Evolutionary conservation across 2,113 vertebrate species (phyloP).

Genomic region (Donacobius atricapilla): DNA sequence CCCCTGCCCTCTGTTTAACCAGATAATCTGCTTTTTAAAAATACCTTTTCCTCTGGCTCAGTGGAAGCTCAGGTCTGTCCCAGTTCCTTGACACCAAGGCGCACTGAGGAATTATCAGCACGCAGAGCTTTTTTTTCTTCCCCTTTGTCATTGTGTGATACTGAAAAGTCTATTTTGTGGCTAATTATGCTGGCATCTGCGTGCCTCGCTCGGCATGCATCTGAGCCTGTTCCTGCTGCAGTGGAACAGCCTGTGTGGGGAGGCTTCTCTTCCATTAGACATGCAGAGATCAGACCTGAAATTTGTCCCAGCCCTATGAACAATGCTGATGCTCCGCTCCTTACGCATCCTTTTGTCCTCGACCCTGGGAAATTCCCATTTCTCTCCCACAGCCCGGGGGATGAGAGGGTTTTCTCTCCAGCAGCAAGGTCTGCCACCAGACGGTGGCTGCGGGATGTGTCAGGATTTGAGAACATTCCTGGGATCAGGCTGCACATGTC

Average conservation of each 20-base stretch:
- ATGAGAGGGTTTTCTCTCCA: not conserved
- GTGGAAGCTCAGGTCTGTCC: conserved; percentile 50
- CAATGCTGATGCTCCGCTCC: not conserved
- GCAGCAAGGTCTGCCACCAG: not conserved
- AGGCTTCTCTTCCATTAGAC: not conserved
- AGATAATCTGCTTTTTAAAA: conserved; percentile 70
- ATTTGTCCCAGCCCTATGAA: not conserved
- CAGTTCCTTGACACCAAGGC: conserved; percentile 6
- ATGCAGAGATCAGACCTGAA: conserved; percentile 2
- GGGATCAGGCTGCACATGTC: not conserved
- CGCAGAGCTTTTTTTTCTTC: not conserved
- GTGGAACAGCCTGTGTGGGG: not conserved
- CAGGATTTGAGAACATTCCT: not conserved
- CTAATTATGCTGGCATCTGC: conserved; percentile 53
- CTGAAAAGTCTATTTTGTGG: conserved; percentile 47
- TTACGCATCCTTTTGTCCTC: not conserved
- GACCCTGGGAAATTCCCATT: not conserved
- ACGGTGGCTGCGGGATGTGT: not conserved
- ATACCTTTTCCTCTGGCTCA: conserved; percentile 57
- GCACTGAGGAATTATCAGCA: conserved; percentile 7
- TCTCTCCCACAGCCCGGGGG: not conserved
- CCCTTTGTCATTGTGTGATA: conserved; percentile 37
- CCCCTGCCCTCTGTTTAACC: conserved; percentile 71
- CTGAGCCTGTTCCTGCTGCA: not conserved
- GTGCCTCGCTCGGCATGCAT: conserved; percentile 3